Conservation (phyloP, 2,797 vertebrate genomes). For the Mormyrus proboscirostris region DNA sequence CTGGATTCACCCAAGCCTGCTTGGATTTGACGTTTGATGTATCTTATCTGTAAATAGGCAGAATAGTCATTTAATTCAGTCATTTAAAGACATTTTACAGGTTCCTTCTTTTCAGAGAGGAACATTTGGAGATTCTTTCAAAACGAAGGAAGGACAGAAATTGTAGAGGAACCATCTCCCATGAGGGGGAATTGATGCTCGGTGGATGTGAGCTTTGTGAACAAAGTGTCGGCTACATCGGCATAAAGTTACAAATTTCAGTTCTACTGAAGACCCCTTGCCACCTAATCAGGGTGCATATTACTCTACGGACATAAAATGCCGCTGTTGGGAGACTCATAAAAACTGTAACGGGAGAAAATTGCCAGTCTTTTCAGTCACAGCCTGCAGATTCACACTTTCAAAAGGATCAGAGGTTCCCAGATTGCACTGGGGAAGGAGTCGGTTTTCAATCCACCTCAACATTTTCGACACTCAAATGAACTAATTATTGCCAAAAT, state of each 20-base stretch:
- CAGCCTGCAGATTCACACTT: not conserved
- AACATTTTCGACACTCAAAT: not conserved
- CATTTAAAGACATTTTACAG: not conserved
- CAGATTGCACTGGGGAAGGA: not conserved
- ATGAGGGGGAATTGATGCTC: not conserved
- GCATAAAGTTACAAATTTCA: not conserved
- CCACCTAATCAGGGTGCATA: not conserved
- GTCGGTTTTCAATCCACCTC: not conserved
- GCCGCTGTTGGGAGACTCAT: not conserved
- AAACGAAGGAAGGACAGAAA: not conserved
- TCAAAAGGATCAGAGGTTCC: conserved; percentile 3
- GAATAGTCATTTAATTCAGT: not conserved
- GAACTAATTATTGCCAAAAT: conserved; percentile 10
- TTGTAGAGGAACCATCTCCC: not conserved
- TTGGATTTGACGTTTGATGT: not conserved
- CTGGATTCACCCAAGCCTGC: not conserved
- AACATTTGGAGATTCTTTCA: not conserved
- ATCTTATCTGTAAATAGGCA: not conserved
- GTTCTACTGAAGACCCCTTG: not conserved
- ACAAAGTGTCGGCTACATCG: not conserved
- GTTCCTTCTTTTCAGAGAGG: not conserved
- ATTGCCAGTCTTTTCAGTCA: not conserved
- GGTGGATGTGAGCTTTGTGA: not conserved
- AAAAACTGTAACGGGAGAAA: not conserved
- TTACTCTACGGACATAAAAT: not conserved